phyloP scores from a whole-genome alignment of 2,888 invertebrate genomes.

The Spilosoma lubricipeda region DNA sequence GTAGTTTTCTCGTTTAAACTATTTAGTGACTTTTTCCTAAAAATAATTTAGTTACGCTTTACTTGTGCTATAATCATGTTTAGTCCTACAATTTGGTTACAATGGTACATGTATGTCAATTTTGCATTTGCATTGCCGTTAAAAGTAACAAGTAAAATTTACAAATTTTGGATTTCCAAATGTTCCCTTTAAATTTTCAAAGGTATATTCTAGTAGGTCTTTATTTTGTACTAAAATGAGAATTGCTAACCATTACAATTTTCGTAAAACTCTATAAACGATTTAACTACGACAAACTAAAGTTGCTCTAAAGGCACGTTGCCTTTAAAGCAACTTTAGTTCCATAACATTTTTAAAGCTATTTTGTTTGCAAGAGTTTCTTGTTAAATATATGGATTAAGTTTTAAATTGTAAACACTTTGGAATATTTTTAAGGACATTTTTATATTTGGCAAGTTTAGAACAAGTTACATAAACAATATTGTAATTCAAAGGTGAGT shows the following conservation, averaged over 20 bases:
- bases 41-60: neutral
- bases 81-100: neutral
- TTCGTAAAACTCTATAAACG: neutral
- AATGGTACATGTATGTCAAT: neutral
- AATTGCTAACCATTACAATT: neutral
- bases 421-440: neutral
- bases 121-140: neutral
- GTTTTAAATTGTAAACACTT: conserved; percentile 5
- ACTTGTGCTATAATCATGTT: neutral
- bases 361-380: conserved; percentile 5
- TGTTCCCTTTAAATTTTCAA: neutral
- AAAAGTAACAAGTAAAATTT: neutral
- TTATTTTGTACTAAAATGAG: neutral
- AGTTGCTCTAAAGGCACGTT: too few species aligned
- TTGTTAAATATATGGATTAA: neutral
- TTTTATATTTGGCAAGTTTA: neutral
- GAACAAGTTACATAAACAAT: neutral
- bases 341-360: conserved; percentile 7
- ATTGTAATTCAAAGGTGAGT: neutral
- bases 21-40: neutral
- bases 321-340: neutral
- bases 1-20: neutral
- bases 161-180: neutral
- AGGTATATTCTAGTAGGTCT: neutral
- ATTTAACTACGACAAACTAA: too few species aligned